These are phyloP conservation scores for Nothobranchius furzeri DNA, from an alignment of 2,113 vertebrate genomes.

Conservation along the genomic window DNA sequence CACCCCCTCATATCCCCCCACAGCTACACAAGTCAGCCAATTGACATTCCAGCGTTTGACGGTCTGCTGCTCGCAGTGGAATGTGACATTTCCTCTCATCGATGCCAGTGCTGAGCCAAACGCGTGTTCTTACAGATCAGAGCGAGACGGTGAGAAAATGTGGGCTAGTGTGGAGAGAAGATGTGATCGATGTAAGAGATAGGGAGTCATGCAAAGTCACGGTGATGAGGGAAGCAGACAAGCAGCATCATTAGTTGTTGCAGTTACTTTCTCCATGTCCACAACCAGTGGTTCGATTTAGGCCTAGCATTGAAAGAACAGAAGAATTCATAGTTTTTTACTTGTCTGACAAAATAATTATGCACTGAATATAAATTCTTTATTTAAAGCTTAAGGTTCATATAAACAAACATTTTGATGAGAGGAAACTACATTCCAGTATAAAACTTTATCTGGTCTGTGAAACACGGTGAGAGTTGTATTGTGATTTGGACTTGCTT, in stretches of 20 bases:
- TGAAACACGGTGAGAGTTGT: no score
- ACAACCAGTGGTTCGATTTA: no score
- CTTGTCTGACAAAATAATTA: no score
- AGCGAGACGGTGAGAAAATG: constrained; percentile 42
- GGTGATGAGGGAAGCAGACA: constrained; percentile 51
- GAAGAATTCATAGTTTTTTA: no score
- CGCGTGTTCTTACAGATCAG: constrained; percentile 63
- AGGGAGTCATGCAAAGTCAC: constrained; percentile 24
- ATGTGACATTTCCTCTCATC: constrained; percentile 65
- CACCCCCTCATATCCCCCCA: not conserved
- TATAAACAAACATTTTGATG: no score
- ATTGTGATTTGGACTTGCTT: no score
- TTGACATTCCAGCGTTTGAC: constrained; percentile 72
- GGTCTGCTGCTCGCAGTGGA: constrained; percentile 55
- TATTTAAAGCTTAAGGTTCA: no score
- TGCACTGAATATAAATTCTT: no score
- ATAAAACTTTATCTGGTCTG: no score
- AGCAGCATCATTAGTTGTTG: constrained; percentile 38
- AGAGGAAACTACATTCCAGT: no score
- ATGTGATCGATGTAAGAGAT: constrained; percentile 32
- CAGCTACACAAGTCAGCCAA: constrained; percentile 35
- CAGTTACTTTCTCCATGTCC: not conserved
- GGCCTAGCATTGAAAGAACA: no score
- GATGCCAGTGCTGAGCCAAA: constrained; percentile 47
- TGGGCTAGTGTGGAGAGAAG: constrained; percentile 16